Conservation (phyloP, 1,140 invertebrate species). For the Gonioctena quinquepunctata region DNA sequence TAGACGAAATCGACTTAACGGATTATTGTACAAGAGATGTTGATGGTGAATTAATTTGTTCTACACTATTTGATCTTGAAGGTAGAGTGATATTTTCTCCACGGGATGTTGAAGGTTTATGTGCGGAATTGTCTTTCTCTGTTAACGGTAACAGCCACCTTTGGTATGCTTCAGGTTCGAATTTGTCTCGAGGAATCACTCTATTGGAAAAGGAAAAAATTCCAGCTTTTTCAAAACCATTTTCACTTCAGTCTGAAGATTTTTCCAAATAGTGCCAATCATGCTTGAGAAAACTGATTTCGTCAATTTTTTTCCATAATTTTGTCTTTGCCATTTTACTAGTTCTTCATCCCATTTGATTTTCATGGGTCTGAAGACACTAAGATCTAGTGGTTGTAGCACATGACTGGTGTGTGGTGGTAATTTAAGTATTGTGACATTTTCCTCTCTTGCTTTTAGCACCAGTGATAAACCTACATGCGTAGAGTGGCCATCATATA, state of each 20-base stretch:
- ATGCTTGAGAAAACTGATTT: slow-evolving; percentile 5
- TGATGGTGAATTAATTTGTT: neutral
- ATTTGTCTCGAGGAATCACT: neutral
- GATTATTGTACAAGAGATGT: neutral
- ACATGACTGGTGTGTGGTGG: slow-evolving; percentile 49
- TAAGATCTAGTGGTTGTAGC: slow-evolving; percentile 50
- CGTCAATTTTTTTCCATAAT: slow-evolving; percentile 4
- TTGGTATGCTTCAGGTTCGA: slow-evolving; percentile 1
- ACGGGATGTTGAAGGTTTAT: neutral
- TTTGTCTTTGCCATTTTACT: slow-evolving; percentile 4
- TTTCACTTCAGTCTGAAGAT: neutral
- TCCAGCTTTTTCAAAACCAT: slow-evolving; percentile 8
- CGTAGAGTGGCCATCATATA: slow-evolving; percentile 52
- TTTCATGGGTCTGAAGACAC: slow-evolving; percentile 30
- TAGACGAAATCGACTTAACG: no score
- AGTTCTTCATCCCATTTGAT: slow-evolving; percentile 20
- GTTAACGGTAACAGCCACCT: neutral
- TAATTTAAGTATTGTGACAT: slow-evolving; percentile 46
- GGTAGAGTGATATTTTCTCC: neutral
- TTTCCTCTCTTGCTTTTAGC: slow-evolving; percentile 39
- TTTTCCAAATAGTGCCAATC: slow-evolving; percentile 2
- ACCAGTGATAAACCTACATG: slow-evolving; percentile 46
- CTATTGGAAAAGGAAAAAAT: neutral
- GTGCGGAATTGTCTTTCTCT: neutral
- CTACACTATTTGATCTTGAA: neutral